Percentiles rank a stretch among this genome's conserved stretches.
Evolutionary conservation across 2,113 vertebrate genomes (phyloP).

Genomic region (Laticauda colubrina): DNA sequence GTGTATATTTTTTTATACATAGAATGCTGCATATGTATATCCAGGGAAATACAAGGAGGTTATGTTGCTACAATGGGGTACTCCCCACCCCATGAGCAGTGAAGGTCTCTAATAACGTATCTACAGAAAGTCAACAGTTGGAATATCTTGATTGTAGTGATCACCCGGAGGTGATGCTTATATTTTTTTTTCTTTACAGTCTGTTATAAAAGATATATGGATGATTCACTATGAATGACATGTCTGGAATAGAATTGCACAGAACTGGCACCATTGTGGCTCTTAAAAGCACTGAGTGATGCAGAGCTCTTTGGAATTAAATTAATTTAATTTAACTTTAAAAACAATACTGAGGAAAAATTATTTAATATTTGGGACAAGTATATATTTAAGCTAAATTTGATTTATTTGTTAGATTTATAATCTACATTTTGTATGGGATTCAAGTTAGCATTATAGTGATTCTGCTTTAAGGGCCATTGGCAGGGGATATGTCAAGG

Average conservation of each 20-base stretch:
- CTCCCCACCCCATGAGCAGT: background rate
- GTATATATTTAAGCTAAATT: background rate
- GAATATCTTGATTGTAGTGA: background rate
- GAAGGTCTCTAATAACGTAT: background rate
- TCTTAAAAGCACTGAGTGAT: background rate
- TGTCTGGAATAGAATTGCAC: background rate
- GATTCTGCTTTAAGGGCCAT: background rate
- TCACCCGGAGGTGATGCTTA: background rate
- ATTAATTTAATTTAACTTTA: background rate
- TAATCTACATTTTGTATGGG: background rate
- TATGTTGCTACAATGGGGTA: background rate
- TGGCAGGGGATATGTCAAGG: background rate
- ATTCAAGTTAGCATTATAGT: background rate
- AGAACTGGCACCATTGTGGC: background rate
- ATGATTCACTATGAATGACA: background rate
- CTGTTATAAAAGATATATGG: constrained; percentile 26
- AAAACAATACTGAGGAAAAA: background rate
- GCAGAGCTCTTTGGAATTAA: background rate
- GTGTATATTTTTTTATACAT: background rate
- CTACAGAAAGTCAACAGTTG: background rate
- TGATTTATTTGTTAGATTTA: background rate
- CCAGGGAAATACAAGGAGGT: background rate
- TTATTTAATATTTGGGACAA: background rate
- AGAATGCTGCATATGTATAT: background rate
- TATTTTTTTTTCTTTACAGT: background rate